Conservation (phyloP, 2,113 vertebrate genomes). For the Chrysochloris asiatica region DNA sequence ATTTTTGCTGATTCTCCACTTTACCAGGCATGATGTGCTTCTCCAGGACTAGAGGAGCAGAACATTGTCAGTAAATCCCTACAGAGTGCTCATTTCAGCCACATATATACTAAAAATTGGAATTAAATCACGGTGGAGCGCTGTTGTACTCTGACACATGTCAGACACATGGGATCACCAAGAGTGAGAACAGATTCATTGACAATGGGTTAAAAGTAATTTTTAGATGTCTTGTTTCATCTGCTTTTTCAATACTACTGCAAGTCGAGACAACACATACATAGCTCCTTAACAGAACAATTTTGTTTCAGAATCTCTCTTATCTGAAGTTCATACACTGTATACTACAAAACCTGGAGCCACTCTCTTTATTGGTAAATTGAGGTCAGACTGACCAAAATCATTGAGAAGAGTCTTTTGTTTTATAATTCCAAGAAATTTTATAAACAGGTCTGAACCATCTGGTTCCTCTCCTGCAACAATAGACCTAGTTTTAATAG, state of each 20-base stretch:
- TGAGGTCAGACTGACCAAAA: slow-evolving; percentile 68
- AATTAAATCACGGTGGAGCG: neutral
- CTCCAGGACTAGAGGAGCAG: too few species aligned
- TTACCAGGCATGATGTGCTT: too few species aligned
- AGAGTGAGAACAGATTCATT: neutral
- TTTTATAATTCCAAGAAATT: slow-evolving; percentile 60
- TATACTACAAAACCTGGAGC: slow-evolving; percentile 20
- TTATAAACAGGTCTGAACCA: slow-evolving; percentile 33
- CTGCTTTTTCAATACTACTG: neutral
- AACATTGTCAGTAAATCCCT: neutral
- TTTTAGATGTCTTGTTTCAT: slow-evolving; percentile 39
- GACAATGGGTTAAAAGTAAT: neutral
- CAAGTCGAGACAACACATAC: slow-evolving; percentile 33
- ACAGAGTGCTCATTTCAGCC: neutral
- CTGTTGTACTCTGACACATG: neutral
- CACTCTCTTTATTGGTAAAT: slow-evolving; percentile 10
- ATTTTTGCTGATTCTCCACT: too few species aligned
- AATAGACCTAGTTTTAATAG: slow-evolving; percentile 13
- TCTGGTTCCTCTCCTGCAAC: slow-evolving; percentile 47
- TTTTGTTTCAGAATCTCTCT: slow-evolving; percentile 23
- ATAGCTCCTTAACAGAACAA: slow-evolving; percentile 52
- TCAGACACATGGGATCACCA: neutral
- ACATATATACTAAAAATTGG: neutral
- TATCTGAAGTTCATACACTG: slow-evolving; percentile 12
- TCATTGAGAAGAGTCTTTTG: slow-evolving; percentile 44